Percentiles rank a stretch among this genome's conserved stretches.
Conservation (phyloP, 2,888 invertebrate genomes). For the Chloromyia formosa region DNA sequence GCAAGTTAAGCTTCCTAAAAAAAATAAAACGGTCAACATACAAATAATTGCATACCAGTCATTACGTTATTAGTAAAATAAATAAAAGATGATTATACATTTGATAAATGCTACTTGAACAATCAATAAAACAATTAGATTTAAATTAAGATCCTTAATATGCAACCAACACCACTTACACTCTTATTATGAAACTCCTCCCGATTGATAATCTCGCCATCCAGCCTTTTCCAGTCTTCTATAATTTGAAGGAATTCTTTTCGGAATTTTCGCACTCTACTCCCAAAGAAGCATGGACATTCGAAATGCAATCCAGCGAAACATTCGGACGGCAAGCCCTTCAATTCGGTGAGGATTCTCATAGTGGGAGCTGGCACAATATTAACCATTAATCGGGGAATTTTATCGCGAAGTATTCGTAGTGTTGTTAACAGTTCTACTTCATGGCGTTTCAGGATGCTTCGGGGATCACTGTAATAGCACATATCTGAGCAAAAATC, state of each 20-base stretch:
- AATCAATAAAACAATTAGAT: not conserved
- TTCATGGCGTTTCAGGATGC: constrained; percentile 64
- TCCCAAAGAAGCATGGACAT: constrained; percentile 69
- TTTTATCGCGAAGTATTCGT: constrained; percentile 66
- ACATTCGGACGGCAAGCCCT: constrained; percentile 63
- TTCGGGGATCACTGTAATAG: constrained; percentile 62
- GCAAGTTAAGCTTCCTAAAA: too few relatives aligned
- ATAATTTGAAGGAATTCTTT: constrained; percentile 64
- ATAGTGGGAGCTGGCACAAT: constrained; percentile 67
- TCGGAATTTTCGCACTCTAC: constrained; percentile 56
- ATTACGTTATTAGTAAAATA: too few relatives aligned
- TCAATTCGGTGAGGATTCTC: constrained; percentile 60
- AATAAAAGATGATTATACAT: too few relatives aligned
- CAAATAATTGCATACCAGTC: too few relatives aligned
- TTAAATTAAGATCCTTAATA: not conserved
- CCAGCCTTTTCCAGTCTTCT: constrained; percentile 66
- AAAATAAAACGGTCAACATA: too few relatives aligned
- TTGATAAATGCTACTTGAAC: too few relatives aligned
- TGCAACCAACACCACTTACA: not conserved
- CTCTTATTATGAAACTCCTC: constrained; percentile 61
- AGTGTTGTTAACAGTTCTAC: constrained; percentile 63
- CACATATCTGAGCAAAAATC: constrained; percentile 71
- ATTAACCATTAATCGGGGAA: constrained; percentile 70
- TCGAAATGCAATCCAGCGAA: constrained; percentile 63
- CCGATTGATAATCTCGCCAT: constrained; percentile 65